Percentiles rank a stretch among this genome's conserved stretches.
Evolutionary conservation across 1,140 invertebrate genomes (phyloP).

Genomic region (Papilio xuthus): DNA sequence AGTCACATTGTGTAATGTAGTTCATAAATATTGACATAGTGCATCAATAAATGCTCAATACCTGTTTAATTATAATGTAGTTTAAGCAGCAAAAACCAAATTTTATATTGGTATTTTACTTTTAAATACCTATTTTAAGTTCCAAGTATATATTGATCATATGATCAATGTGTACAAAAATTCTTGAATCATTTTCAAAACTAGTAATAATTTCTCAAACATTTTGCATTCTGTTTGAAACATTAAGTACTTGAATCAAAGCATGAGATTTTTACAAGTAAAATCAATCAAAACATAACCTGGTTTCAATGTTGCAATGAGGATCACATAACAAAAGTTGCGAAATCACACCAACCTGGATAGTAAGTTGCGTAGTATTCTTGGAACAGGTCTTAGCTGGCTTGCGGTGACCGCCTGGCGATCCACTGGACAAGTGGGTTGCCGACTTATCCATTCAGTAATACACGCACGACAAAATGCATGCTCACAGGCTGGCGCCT

Average conservation of each 20-base stretch:
- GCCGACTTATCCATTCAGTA: constrained; percentile 95
- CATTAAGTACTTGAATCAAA: background rate
- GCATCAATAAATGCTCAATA: background rate
- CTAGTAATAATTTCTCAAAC: background rate
- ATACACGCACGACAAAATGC: constrained; percentile 97
- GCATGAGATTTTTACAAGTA: constrained; percentile 15
- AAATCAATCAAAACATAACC: constrained; percentile 44
- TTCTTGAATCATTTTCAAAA: background rate
- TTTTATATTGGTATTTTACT: background rate
- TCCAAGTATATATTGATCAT: too few relatives aligned
- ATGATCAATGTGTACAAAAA: background rate
- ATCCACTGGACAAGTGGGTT: constrained; percentile 96
- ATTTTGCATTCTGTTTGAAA: background rate
- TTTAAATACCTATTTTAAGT: background rate
- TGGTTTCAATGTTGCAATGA: constrained; percentile 43
- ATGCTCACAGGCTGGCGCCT: constrained; percentile 97
- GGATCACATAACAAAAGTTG: constrained; percentile 49
- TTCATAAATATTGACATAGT: background rate
- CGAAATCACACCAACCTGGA: constrained; percentile 83
- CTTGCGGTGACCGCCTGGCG: constrained; percentile 92
- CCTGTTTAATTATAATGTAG: too few relatives aligned
- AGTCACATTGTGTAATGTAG: background rate
- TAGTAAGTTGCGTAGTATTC: constrained; percentile 95
- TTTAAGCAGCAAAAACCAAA: background rate
- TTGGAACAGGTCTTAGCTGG: constrained; percentile 93